Evolutionary conservation across 2,113 vertebrate species (phyloP).

Genomic region (Aramus guarauna): DNA sequence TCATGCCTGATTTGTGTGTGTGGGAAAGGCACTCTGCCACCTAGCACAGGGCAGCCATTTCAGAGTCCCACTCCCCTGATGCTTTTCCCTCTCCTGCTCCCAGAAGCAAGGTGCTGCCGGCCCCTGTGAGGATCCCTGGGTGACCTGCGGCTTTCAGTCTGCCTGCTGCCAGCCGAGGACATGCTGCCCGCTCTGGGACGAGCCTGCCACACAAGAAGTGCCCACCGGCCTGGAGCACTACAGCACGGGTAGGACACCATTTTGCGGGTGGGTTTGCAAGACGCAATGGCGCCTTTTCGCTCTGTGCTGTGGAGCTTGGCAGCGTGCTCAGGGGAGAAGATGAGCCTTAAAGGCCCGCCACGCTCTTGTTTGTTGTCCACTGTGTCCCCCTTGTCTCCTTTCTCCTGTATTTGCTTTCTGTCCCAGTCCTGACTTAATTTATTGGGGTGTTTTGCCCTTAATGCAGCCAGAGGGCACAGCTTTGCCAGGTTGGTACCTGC

Average conservation of each 20-base stretch:
- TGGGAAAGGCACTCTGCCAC: fast-evolving
- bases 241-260: slow-evolving; percentile 77
- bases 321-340: neutral
- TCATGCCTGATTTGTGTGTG: fast-evolving
- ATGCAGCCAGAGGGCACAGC: neutral
- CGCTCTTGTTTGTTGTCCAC: neutral
- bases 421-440: neutral
- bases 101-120: slow-evolving; percentile 79
- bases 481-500: neutral
- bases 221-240: slow-evolving; percentile 86
- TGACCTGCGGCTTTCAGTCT: slow-evolving; percentile 77
- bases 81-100: neutral
- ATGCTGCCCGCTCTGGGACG: slow-evolving; percentile 78
- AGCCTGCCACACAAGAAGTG: slow-evolving; percentile 89
- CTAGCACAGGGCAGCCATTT: fast-evolving
- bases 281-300: fast-evolving
- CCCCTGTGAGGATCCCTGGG: slow-evolving; percentile 76
- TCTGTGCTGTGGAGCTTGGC: fast-evolving
- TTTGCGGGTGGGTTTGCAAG: neutral
- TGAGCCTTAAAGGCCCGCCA: fast-evolving
- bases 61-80: fast-evolving
- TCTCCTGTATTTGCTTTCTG: neutral
- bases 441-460: neutral
- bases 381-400: fast-evolving
- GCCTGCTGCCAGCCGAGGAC: slow-evolving; percentile 79